Conservation (phyloP, 2,113 vertebrate genomes). For the mouse (Mus musculus) region GRCm39 chrX:127884001-127884500, state of each 20-base stretch:
- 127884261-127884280: background rate
- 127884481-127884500: background rate
- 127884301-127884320: background rate
- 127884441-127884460: slow-evolving; percentile 5
- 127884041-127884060: too few species aligned
- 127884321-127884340: slow-evolving; percentile 18
- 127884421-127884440: background rate
- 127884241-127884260: background rate
- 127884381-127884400: background rate
- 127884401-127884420: slow-evolving; percentile 1
- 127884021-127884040: too few species aligned
- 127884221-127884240: background rate
- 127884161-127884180: background rate
- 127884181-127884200: background rate
- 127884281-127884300: background rate
- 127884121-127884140: background rate
- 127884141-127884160: background rate
- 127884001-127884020: too few species aligned
- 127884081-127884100: slow-evolving; percentile 4
- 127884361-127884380: background rate
- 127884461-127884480: slow-evolving; percentile 20
- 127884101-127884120: background rate
- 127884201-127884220: background rate
- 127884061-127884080: background rate
- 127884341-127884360: slow-evolving; percentile 19